Evolutionary conservation across 2,888 invertebrate species (phyloP).

Genomic region (Latheticus oryzae): DNA sequence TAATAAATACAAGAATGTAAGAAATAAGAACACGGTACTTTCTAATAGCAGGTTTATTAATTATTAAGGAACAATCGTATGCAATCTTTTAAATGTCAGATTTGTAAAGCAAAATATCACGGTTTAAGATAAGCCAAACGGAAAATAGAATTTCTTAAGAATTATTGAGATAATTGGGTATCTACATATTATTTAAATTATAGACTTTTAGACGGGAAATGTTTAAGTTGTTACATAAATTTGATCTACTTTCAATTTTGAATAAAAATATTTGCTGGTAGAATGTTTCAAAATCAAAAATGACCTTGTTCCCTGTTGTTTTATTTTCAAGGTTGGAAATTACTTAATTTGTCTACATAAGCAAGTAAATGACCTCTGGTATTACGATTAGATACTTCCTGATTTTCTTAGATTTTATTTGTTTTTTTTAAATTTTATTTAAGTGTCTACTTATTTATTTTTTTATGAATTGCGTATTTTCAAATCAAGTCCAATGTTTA

Average conservation of each 20-base stretch:
- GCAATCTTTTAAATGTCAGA: conserved; percentile 38
- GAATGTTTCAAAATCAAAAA: conserved; percentile 25
- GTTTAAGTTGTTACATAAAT: not conserved
- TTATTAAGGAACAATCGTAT: conserved; percentile 33
- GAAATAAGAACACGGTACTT: conserved; percentile 19
- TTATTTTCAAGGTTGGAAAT: conserved; percentile 28
- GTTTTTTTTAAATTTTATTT: too few species aligned
- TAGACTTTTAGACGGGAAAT: conserved; percentile 3
- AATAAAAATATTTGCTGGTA: conserved; percentile 18
- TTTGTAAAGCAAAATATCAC: conserved; percentile 29
- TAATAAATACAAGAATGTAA: conserved; percentile 13
- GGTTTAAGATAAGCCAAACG: too few species aligned
- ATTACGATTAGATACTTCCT: conserved; percentile 13
- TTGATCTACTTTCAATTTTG: conserved; percentile 14
- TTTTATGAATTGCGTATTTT: too few species aligned
- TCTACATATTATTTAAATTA: too few species aligned
- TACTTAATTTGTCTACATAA: conserved; percentile 31
- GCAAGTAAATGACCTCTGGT: conserved; percentile 26
- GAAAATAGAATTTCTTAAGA: conserved; percentile 1
- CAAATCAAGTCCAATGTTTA: too few species aligned
- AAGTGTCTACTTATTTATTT: too few species aligned
- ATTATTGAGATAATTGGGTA: not conserved
- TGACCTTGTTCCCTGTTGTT: conserved; percentile 28
- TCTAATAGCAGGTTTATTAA: conserved; percentile 31
- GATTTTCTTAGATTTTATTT: conserved; percentile 3